A percentile compares a stretch with the other conserved stretches of the same genome.
phyloP scores from a whole-genome alignment of 1,140 invertebrate genomes.

The Orchesella cincta region DNA sequence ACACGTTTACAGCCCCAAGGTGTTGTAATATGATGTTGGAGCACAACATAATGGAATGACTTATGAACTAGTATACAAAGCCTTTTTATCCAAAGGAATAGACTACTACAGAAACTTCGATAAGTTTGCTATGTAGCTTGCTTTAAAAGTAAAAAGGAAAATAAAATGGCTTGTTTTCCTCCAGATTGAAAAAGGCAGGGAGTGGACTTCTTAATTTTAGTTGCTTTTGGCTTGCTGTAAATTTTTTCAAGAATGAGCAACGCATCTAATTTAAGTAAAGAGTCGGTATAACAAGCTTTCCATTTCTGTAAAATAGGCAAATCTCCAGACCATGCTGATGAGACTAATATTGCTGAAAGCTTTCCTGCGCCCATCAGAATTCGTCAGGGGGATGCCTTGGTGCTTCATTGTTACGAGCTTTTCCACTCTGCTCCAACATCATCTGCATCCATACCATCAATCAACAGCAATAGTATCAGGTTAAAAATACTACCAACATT shows the following conservation, averaged over 20 bases:
- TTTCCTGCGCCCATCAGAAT: conserved; percentile 38
- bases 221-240: no score
- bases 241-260: no score
- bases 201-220: no score
- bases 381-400: conserved; percentile 39
- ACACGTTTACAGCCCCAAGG: background rate
- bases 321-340: conserved; percentile 4
- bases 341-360: conserved; percentile 21
- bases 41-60: background rate
- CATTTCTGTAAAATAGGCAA: background rate
- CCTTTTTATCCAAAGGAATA: no score
- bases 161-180: no score
- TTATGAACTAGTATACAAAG: background rate
- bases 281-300: no score
- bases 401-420: conserved; percentile 42
- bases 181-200: no score
- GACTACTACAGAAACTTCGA: no score
- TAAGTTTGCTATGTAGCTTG: no score
- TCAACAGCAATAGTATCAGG: conserved; percentile 1
- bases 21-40: background rate
- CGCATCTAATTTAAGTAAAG: no score
- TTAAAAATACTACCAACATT: background rate
- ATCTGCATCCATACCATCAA: background rate
- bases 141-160: no score
- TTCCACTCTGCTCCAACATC: conserved; percentile 29